Conservation (phyloP, 2,888 invertebrate genomes). For the Willowsia nigromaculata region DNA sequence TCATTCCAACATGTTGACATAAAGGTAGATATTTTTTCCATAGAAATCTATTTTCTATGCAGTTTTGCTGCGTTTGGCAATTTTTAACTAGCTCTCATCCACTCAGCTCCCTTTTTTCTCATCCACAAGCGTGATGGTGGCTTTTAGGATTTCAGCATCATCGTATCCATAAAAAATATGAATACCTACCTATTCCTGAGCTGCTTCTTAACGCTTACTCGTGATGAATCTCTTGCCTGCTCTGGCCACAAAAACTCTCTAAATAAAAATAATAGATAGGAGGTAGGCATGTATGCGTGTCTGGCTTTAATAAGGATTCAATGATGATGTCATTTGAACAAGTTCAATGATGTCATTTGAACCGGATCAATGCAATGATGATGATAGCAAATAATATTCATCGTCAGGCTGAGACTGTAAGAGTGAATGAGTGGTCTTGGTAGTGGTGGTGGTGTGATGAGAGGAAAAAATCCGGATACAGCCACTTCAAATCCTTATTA, state of each 20-base stretch:
- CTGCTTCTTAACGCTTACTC: not conserved
- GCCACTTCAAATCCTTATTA: conserved; percentile 64
- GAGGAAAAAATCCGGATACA: conserved; percentile 56
- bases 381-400: conserved; percentile 1
- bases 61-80: conserved; percentile 40
- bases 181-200: not conserved
- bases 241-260: not conserved
- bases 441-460: not conserved
- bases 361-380: conserved; percentile 21
- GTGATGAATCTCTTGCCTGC: not conserved
- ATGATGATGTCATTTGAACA: conserved; percentile 46
- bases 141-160: not conserved
- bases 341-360: conserved; percentile 50
- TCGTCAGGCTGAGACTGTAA: not conserved
- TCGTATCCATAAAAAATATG: not conserved
- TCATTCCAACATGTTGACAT: too few relatives aligned
- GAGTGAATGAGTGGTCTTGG: not conserved
- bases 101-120: not conserved
- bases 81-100: conserved; percentile 51
- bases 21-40: not conserved
- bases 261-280: not conserved
- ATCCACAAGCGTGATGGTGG: not conserved
- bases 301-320: conserved; percentile 48
- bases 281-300: not conserved
- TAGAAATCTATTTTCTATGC: too few relatives aligned